These are phyloP conservation scores for Oscheius sp. DNA, from an alignment of 2,888 invertebrate genomes.

Conservation along the genomic window DNA sequence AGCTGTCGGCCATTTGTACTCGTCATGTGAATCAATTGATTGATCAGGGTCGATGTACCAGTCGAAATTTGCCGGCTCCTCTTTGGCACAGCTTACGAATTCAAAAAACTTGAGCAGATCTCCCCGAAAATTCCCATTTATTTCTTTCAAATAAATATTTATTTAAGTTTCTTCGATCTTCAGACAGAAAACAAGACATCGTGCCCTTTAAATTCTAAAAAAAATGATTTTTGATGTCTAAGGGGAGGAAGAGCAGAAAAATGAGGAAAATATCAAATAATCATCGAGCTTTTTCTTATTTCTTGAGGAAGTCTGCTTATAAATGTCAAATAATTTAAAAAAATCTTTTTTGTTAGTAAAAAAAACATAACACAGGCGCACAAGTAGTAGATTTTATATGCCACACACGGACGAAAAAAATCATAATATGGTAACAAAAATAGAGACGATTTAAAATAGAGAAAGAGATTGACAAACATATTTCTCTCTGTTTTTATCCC, in stretches of 20 bases:
- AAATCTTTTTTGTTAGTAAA: neutral
- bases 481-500: neutral
- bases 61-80: neutral
- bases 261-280: neutral
- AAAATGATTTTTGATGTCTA: neutral
- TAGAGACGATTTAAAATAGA: neutral
- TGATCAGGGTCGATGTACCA: constrained; percentile 3
- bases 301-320: neutral
- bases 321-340: neutral
- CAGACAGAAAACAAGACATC: neutral
- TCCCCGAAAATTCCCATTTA: neutral
- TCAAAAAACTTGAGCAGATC: neutral
- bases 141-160: neutral
- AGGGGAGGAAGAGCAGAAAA: too few species aligned
- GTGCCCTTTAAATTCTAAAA: constrained; percentile 1
- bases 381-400: constrained; percentile 12
- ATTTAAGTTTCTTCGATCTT: neutral
- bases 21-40: constrained; percentile 31
- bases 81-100: neutral
- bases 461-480: neutral
- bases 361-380: neutral
- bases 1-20: constrained; percentile 34
- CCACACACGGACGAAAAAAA: neutral
- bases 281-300: too few species aligned
- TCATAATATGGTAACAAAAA: neutral